These are phyloP conservation scores for Ophion obscuratus DNA, from an alignment of 2,888 invertebrate genomes.

Conservation along the genomic window DNA sequence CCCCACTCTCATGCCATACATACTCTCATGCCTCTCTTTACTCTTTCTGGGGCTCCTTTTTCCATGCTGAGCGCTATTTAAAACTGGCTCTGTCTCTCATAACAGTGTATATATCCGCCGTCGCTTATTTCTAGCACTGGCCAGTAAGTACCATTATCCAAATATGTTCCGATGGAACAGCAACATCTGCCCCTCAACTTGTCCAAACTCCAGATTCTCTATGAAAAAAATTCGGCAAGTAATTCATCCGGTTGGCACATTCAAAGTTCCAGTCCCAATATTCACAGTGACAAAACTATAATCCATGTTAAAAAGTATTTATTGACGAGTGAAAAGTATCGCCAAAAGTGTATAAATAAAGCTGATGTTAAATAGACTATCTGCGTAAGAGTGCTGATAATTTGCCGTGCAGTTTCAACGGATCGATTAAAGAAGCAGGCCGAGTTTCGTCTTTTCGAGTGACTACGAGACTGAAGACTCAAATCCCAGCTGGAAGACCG, in stretches of 20 bases:
- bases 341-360: slow-evolving; percentile 11
- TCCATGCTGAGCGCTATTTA: too few relatives aligned
- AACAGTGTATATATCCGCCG: too few relatives aligned
- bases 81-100: too few relatives aligned
- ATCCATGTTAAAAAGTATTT: neutral
- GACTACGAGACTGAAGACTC: neutral
- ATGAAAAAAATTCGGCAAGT: neutral
- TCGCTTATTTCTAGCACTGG: too few relatives aligned
- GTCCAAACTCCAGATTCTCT: neutral
- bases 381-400: neutral
- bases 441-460: neutral
- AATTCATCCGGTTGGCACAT: neutral
- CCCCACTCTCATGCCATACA: too few relatives aligned
- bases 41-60: too few relatives aligned
- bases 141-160: too few relatives aligned
- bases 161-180: too few relatives aligned
- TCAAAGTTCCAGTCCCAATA: neutral
- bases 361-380: neutral
- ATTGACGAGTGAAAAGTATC: neutral
- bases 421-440: neutral
- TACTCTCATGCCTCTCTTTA: too few relatives aligned
- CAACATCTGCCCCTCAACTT: too few relatives aligned
- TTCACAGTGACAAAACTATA: neutral
- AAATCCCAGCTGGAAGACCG: neutral
- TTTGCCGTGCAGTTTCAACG: neutral